phyloP scores from a whole-genome alignment of 1,140 invertebrate genomes.

The Brachionus paranguensis region DNA sequence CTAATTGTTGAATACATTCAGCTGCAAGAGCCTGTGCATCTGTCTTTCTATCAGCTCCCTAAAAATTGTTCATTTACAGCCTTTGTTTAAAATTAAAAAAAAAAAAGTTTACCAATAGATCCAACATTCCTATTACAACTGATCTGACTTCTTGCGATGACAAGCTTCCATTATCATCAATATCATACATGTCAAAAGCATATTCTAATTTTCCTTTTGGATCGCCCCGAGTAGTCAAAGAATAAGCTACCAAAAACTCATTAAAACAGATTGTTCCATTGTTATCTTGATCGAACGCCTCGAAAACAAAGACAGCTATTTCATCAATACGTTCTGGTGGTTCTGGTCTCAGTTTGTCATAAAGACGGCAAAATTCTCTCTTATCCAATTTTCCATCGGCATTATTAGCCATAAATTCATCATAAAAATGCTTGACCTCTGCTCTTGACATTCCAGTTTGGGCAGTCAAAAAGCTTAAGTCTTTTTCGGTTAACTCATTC shows the following conservation, averaged over 20 bases:
- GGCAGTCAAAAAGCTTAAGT: background rate
- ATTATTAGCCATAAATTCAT: conserved; percentile 10
- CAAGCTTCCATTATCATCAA: conserved; percentile 17
- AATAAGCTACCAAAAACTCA: conserved; percentile 33
- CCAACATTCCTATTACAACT: conserved; percentile 22
- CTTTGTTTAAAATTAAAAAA: background rate
- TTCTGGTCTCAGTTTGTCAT: background rate
- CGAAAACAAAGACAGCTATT: background rate
- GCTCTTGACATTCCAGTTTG: background rate
- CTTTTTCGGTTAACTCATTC: background rate
- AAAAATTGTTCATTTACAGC: background rate
- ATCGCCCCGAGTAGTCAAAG: background rate
- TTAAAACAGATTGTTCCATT: conserved; percentile 7
- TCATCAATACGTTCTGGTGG: conserved; percentile 26
- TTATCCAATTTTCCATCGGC: conserved; percentile 9
- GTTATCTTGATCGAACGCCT: conserved; percentile 19
- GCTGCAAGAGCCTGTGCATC: background rate
- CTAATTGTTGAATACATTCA: conserved; percentile 14
- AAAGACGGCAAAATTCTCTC: background rate
- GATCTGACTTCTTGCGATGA: background rate
- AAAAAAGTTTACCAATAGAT: background rate
- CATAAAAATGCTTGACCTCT: background rate
- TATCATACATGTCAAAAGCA: conserved; percentile 38
- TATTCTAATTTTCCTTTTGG: background rate
- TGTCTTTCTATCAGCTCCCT: background rate